Percentiles rank a stretch among this genome's conserved stretches.
Evolutionary conservation across 2,797 vertebrate genomes (phyloP).

Genomic region (Tinamus major): DNA sequence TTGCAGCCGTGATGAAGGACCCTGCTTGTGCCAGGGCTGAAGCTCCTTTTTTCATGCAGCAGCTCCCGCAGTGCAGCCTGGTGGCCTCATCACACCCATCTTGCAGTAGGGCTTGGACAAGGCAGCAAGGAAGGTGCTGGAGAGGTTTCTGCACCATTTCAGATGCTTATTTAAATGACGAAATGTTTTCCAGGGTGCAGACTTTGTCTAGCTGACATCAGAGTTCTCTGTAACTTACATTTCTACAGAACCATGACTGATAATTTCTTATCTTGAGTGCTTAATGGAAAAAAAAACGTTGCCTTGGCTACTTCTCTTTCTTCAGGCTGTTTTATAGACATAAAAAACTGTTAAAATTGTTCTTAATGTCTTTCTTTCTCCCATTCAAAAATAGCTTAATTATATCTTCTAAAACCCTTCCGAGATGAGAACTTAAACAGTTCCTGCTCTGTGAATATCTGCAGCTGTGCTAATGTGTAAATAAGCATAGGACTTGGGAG

Average conservation of each 20-base stretch:
- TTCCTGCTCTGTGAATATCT: slow-evolving; percentile 37
- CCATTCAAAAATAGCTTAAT: slow-evolving; percentile 39
- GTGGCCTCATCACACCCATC: neutral
- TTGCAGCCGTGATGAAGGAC: accelerated
- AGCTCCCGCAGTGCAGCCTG: accelerated
- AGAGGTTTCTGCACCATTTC: neutral
- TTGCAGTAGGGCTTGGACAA: neutral
- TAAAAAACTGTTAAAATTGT: neutral
- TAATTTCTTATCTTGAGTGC: neutral
- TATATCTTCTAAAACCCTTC: slow-evolving; percentile 13
- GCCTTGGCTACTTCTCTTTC: slow-evolving; percentile 14
- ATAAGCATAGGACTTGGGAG: slow-evolving; percentile 29
- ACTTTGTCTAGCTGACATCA: neutral
- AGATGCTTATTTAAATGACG: neutral
- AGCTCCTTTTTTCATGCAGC: neutral
- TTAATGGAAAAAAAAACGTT: slow-evolving; percentile 1
- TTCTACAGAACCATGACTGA: neutral
- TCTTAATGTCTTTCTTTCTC: too few species aligned
- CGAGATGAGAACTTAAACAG: neutral
- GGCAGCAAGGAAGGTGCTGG: accelerated
- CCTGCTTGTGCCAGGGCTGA: neutral
- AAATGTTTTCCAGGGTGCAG: neutral
- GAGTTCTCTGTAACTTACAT: neutral
- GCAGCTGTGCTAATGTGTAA: slow-evolving; percentile 36
- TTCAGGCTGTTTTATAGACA: neutral